Base-by-base conservation (phyloP, 2,797 vertebrate genomes). In the Lacerta bilineata region DNA sequence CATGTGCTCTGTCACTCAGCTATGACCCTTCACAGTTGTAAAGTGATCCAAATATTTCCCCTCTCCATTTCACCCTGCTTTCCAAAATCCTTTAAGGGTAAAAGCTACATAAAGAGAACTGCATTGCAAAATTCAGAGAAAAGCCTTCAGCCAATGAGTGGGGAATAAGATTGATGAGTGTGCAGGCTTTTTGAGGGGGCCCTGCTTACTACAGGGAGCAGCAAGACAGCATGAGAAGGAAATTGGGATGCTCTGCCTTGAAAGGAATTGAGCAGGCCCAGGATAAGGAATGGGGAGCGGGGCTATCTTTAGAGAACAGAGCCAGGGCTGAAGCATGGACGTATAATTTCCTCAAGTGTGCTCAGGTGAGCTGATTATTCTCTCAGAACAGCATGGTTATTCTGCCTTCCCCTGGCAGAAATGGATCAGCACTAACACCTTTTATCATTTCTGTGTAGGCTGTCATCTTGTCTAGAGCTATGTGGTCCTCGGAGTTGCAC, bases 281-380 rank as follows among this genome's bases (percentile, higher is more conserved):
- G 41, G 39, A 50, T 36, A 78, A 68, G 11, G 41, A 69, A 78
- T 2, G 39, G 23, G 29, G n/a, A 87, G 25, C 33, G n/a, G 50
- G 50, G 23, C 17, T 71, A 23, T 71, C 25, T 33, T 41, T 4
- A 11, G 36, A 18, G 9, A 50, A 23, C 72, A 23, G 77, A 75
- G n/a, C 20, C 74, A 18, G 2, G 33, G 2, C 0, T 5, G n/a
- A 11, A 8, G 64, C 0, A 0, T 17, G 50, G 43, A 5, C 25
- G 3, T 59, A 8, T 3, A 10, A 25, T 39, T 84, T 87, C 64
- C 27, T 43, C 1, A 9, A 0, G 2, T 18, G 0, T 8, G n/a
- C 55, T 46, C 3, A 33, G 11, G 0, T 64, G 61, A 23, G 10
- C 1, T 1, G 10, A 8, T 2, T 33, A 33, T 74, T 29, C 79